A percentile compares a stretch with the other conserved stretches of the same genome.
Conservation (phyloP, 2,888 invertebrate species). For the Hartigia nigra region DNA sequence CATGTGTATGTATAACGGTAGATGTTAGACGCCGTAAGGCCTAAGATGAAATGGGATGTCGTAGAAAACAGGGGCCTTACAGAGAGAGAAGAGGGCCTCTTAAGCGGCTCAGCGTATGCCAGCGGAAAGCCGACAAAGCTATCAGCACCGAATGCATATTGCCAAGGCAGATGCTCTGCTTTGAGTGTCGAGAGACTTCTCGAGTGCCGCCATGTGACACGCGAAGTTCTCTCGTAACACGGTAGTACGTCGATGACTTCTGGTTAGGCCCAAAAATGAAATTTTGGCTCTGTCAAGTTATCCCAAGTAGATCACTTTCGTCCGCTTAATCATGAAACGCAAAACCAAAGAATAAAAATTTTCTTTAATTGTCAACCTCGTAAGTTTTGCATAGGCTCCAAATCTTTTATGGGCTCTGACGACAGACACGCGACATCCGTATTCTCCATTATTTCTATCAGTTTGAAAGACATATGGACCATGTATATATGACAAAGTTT, state of each 20-base stretch:
- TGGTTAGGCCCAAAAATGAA: neutral
- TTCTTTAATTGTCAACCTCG: neutral
- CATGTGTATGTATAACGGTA: neutral
- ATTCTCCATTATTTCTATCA: neutral
- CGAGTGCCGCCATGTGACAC: conserved; percentile 22
- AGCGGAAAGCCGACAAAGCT: conserved; percentile 58
- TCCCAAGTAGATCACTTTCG: neutral
- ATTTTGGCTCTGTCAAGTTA: neutral
- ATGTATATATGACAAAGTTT: neutral
- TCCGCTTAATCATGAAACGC: neutral
- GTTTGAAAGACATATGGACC: neutral
- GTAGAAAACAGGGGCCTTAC: neutral
- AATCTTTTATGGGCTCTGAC: neutral
- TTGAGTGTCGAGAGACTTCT: conserved; percentile 8
- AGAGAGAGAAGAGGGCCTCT: conserved; percentile 43
- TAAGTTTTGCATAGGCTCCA: neutral
- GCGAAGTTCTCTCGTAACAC: conserved; percentile 7
- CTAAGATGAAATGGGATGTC: neutral
- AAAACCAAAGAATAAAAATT: too few relatives aligned
- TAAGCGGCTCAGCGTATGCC: conserved; percentile 50
- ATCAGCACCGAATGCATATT: conserved; percentile 44
- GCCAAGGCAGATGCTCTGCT: conserved; percentile 29
- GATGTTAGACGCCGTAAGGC: neutral
- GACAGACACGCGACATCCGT: neutral
- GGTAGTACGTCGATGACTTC: neutral